Conservation (phyloP, 2,888 invertebrate species). For the Pogonocherus hispidulus region DNA sequence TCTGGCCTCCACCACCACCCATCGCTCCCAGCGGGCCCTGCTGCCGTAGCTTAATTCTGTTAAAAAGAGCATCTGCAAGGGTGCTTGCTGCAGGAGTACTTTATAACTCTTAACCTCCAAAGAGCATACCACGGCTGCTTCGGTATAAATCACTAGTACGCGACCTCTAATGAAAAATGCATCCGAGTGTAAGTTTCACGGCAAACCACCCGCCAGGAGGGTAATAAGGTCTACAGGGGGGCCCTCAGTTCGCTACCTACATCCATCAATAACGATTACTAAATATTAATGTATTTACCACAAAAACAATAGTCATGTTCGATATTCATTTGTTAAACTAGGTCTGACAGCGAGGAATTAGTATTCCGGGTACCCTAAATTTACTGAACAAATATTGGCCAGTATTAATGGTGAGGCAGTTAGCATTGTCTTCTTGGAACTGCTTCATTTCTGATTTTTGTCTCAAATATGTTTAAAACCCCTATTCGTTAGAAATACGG, state of each 20-base stretch:
- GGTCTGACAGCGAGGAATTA: constrained; percentile 49
- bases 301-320: constrained; percentile 58
- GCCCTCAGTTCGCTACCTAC: constrained; percentile 63
- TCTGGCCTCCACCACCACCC: constrained; percentile 45
- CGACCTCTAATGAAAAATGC: constrained; percentile 60
- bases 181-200: constrained; percentile 61
- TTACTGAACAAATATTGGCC: constrained; percentile 10
- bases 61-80: constrained; percentile 57
- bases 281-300: constrained; percentile 61
- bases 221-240: constrained; percentile 67
- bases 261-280: constrained; percentile 66
- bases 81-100: constrained; percentile 36
- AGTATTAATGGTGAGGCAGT: not conserved
- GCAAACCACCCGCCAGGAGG: constrained; percentile 64
- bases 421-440: not conserved
- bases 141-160: constrained; percentile 57
- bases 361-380: constrained; percentile 26
- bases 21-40: constrained; percentile 57
- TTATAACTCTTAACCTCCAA: constrained; percentile 48
- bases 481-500: too few relatives aligned
- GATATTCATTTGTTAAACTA: constrained; percentile 54
- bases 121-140: constrained; percentile 47
- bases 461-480: too few relatives aligned
- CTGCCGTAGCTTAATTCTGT: constrained; percentile 61
- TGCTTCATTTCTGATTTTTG: not conserved